These are phyloP conservation scores for Mus spicilegus DNA, from an alignment of 2,113 vertebrate genomes.

Conservation along the genomic window DNA sequence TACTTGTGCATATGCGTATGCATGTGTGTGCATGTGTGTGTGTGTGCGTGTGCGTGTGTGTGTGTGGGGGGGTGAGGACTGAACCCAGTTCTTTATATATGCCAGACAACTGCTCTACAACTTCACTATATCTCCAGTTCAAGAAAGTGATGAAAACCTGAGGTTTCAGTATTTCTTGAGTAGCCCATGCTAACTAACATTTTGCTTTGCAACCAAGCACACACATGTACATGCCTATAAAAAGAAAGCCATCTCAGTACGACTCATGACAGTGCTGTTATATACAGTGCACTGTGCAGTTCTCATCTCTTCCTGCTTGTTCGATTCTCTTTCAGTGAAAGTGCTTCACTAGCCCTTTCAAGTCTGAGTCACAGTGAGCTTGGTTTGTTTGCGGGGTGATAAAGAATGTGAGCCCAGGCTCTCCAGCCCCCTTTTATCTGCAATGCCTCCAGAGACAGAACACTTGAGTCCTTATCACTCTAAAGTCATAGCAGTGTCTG, in stretches of 20 bases:
- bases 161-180: background rate
- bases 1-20: background rate
- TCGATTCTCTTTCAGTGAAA: background rate
- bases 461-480: constrained; percentile 42
- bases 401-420: background rate
- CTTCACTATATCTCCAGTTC: background rate
- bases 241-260: background rate
- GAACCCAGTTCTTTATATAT: background rate
- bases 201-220: background rate
- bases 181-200: background rate
- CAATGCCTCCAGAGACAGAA: constrained; percentile 30
- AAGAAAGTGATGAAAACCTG: background rate
- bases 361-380: background rate
- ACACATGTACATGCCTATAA: background rate
- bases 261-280: background rate
- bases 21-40: no score
- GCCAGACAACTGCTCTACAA: no score
- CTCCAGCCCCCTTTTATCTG: background rate
- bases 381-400: background rate
- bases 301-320: background rate
- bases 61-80: background rate
- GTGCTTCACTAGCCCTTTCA: background rate
- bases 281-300: background rate
- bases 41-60: background rate
- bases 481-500: constrained; percentile 38